Conservation (phyloP, 2,113 vertebrate genomes). For the Emydocephalus ijimae region DNA sequence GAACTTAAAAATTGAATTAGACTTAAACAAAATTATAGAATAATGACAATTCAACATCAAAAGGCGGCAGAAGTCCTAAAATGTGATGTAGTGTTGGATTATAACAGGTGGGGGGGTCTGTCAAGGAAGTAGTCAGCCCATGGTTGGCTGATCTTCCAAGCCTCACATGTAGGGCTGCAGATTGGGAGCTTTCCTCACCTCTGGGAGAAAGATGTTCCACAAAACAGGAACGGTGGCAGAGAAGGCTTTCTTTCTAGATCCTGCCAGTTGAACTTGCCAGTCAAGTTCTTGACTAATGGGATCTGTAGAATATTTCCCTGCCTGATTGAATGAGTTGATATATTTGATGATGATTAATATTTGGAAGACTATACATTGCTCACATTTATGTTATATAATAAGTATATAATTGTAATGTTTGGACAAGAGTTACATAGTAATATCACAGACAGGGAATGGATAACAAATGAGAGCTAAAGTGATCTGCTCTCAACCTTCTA, state of each 20-base stretch:
- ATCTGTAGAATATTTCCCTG: not conserved
- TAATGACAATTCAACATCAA: not conserved
- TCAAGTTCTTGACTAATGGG: not conserved
- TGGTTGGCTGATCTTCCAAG: no score
- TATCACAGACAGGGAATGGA: not conserved
- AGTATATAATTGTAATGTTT: not conserved
- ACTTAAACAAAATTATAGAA: not conserved
- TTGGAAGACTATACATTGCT: not conserved
- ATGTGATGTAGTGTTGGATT: not conserved
- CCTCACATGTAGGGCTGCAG: no score
- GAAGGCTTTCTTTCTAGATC: not conserved
- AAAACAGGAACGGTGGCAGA: no score
- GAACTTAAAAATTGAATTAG: not conserved
- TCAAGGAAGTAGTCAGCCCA: no score
- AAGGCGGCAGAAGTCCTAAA: not conserved
- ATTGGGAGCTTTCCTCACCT: no score
- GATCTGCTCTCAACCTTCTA: not conserved
- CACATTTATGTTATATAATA: not conserved
- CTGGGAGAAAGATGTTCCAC: no score
- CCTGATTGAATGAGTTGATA: not conserved
- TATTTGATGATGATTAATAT: not conserved
- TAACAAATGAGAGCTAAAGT: not conserved
- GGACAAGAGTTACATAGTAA: not conserved
- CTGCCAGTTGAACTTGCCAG: not conserved
- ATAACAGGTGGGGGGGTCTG: not conserved